phyloP scores from a whole-genome alignment of 2,113 vertebrate species.

The Mastomys coucha region DNA sequence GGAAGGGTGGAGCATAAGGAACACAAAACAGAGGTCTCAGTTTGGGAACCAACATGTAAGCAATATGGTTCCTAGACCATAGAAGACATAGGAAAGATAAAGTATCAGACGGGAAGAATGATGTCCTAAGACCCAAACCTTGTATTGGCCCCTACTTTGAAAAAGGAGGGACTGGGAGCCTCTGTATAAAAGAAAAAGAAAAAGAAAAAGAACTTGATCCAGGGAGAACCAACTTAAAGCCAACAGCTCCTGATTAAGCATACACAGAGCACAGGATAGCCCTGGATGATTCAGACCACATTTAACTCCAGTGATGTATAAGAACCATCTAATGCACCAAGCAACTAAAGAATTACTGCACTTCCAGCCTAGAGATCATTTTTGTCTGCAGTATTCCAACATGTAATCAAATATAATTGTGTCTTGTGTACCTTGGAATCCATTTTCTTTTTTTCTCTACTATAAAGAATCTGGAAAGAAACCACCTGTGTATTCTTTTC shows the following conservation, averaged over 20 bases:
- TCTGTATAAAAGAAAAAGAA: background rate
- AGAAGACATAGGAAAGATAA: background rate
- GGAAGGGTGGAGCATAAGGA: background rate
- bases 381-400: background rate
- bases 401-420: background rate
- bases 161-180: accelerated
- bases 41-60: background rate
- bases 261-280: accelerated
- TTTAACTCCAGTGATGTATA: accelerated
- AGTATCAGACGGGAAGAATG: accelerated
- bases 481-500: background rate
- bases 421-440: background rate
- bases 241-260: accelerated
- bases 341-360: background rate
- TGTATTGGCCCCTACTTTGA: background rate
- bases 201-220: background rate
- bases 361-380: background rate
- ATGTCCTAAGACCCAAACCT: background rate
- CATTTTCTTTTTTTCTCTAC: background rate
- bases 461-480: conserved; percentile 13
- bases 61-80: accelerated
- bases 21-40: too few species aligned
- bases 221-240: background rate
- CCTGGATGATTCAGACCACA: background rate
- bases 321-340: background rate